Conservation (phyloP, 2,888 invertebrate species). For the Drosophila birchii region DNA sequence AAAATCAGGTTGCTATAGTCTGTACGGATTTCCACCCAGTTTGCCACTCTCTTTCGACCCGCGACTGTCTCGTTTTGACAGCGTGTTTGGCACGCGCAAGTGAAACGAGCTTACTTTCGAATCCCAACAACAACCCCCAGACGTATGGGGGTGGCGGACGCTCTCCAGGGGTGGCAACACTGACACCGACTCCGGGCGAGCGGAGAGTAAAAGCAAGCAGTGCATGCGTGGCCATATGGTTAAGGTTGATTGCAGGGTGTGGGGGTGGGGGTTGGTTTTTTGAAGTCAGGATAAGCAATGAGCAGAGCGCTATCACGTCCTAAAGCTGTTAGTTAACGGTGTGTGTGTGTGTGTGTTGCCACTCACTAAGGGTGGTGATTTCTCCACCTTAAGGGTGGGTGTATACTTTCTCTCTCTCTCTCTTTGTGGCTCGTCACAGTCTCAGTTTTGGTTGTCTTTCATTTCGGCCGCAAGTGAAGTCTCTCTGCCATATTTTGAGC, state of each 20-base stretch:
- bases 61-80: constrained; percentile 46
- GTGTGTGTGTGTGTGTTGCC: background rate
- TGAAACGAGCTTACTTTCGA: constrained; percentile 58
- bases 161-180: constrained; percentile 1
- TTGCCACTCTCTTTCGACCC: constrained; percentile 19
- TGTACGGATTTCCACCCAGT: constrained; percentile 4
- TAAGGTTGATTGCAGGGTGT: background rate
- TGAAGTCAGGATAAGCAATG: constrained; percentile 15
- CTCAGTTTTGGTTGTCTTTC: background rate
- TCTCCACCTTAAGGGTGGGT: constrained; percentile 11
- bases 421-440: background rate
- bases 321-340: background rate
- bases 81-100: constrained; percentile 65
- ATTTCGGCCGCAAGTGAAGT: constrained; percentile 1
- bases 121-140: constrained; percentile 31
- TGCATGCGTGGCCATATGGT: constrained; percentile 71
- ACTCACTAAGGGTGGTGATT: constrained; percentile 7
- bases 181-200: constrained; percentile 1
- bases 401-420: background rate
- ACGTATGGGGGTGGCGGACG: background rate
- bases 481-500: background rate
- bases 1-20: constrained; percentile 1
- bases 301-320: constrained; percentile 8
- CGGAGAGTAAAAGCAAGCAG: constrained; percentile 40
- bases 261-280: constrained; percentile 11